Evolutionary conservation across 2,113 vertebrate genomes (phyloP), one percentile per base, ranked within the genome.

Genomic region (Anarhynchus alexandrinus): DNA sequence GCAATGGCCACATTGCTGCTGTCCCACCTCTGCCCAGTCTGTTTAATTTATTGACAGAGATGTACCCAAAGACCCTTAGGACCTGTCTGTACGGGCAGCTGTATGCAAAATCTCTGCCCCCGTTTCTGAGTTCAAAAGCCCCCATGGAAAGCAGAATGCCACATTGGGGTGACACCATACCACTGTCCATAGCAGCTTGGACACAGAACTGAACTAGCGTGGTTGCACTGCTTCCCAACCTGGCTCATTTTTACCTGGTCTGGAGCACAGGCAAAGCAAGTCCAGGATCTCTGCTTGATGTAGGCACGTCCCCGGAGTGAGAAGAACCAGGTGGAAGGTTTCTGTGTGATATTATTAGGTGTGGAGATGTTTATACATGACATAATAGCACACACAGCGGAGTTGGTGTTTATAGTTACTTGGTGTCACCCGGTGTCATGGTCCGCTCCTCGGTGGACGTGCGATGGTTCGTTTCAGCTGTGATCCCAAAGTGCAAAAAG

Each of bases 171-270:
- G 38, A 32, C 25, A 23, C 19, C 10, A 20, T 21, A 38, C 13
- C 30, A 8, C 45, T 47, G 27, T 42, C 21, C 0, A 0, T 7
- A 61, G 23, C 29, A 51, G 30, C 64, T 38, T 52, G 42, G 55
- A 14, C 21, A 15, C 20, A 55, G 21, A n/a, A 12, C 47, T 51
- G 66, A 42, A 29, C 12, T 30, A 4, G 6, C 5, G 9, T 0
- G 1, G 14, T 11, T 16, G 8, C 26, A 4, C 22, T 38, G 32
- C 11, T 83, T 42, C 40, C 26, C 0, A 1, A 5, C 19, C 22
- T 11, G 13, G 23, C 12, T 61, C 1, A 25, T 6, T 77, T 86
- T n/a, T 64, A 14, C 7, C 27, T 10, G 1, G 7, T 27, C 12
- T 67, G 38, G 25, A 79, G 61, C 38, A 76, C 15, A 30, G 32